phyloP scores from a whole-genome alignment of 2,888 invertebrate species.

The Calameuta idolon region DNA sequence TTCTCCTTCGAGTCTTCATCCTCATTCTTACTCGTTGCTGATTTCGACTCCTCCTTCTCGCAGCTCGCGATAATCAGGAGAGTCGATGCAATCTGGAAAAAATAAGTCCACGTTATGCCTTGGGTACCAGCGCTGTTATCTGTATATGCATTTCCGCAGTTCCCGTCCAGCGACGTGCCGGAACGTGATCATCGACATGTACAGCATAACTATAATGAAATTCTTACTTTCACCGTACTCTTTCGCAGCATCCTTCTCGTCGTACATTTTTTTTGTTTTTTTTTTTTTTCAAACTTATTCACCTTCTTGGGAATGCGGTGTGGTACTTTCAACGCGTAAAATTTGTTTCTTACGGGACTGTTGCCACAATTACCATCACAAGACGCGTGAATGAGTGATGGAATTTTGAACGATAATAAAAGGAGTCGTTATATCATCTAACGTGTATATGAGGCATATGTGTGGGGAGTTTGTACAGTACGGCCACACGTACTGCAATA shows the following conservation, averaged over 20 bases:
- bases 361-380: background rate
- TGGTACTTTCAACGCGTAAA: background rate
- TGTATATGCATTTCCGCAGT: background rate
- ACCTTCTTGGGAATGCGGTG: background rate
- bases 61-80: slow-evolving; percentile 41
- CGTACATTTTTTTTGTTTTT: background rate
- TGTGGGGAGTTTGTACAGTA: background rate
- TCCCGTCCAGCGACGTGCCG: background rate
- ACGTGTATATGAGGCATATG: background rate
- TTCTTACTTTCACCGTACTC: slow-evolving; percentile 54
- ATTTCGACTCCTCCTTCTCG: slow-evolving; percentile 18
- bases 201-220: slow-evolving; percentile 33
- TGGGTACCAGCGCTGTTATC: background rate
- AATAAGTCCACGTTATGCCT: background rate
- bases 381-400: background rate
- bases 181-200: slow-evolving; percentile 32
- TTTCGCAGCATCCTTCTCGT: slow-evolving; percentile 15
- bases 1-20: background rate
- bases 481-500: background rate
- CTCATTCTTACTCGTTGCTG: slow-evolving; percentile 12
- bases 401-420: too few relatives aligned
- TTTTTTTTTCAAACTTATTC: background rate
- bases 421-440: background rate
- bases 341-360: background rate
- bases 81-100: slow-evolving; percentile 45